Conservation (phyloP, 2,113 vertebrate genomes). For the Romanogobio albipinnatus region DNA sequence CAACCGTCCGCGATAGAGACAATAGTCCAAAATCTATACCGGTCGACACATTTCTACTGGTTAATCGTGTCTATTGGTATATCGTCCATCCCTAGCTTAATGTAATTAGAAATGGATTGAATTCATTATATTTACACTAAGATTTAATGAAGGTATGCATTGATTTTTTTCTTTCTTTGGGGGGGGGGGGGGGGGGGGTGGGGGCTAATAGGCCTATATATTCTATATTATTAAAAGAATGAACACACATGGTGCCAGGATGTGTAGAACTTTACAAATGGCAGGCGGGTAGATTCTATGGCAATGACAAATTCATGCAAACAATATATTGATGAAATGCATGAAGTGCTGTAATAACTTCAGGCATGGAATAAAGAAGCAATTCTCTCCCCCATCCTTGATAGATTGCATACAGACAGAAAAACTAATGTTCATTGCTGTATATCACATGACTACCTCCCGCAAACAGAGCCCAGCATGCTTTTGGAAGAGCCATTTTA, state of each 20-base stretch:
- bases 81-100: no score
- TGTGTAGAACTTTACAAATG: neutral
- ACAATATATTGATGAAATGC: conserved; percentile 17
- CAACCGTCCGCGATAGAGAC: no score
- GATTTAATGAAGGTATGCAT: neutral
- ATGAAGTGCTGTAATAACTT: conserved; percentile 14
- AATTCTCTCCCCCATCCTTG: neutral
- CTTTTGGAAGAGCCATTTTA: conserved; percentile 6
- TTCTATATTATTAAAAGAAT: no score
- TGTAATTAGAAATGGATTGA: neutral
- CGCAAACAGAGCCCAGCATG: neutral
- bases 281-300: neutral
- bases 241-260: no score
- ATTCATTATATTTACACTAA: neutral
- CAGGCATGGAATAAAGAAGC: conserved; percentile 16
- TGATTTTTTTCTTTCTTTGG: no score
- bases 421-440: conserved; percentile 16
- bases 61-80: no score
- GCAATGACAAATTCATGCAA: conserved; percentile 9
- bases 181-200: no score
- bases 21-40: no score
- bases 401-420: conserved; percentile 1
- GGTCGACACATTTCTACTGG: no score
- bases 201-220: no score
- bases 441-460: conserved; percentile 2